These are phyloP conservation scores for Hydrocynus forskahlii DNA, from an alignment of 2,797 vertebrate genomes.

Conservation along the genomic window DNA sequence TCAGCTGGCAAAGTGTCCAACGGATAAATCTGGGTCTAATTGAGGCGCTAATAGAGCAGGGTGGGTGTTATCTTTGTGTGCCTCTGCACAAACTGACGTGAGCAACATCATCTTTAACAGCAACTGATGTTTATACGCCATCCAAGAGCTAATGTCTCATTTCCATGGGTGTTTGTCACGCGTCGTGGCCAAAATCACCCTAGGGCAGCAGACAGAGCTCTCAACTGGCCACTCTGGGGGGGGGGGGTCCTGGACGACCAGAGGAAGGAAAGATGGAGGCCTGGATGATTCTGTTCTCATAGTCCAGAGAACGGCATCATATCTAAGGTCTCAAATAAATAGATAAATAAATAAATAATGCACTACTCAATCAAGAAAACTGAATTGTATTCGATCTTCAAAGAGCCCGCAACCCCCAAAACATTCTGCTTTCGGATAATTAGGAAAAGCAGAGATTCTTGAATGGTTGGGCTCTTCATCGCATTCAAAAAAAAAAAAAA, in stretches of 20 bases:
- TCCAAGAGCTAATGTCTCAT: conserved; percentile 69
- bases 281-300: too few relatives aligned
- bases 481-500: too few relatives aligned
- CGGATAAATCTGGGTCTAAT: conserved; percentile 35
- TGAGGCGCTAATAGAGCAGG: conserved; percentile 33
- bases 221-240: not conserved
- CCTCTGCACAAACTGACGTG: conserved; percentile 49
- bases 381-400: conserved; percentile 68
- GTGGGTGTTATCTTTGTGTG: conserved; percentile 43
- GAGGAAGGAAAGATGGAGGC: too few relatives aligned
- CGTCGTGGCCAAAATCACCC: conserved; percentile 58
- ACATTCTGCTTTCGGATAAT: conserved; percentile 37
- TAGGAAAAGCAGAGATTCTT: conserved; percentile 35
- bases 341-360: not conserved
- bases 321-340: conserved; percentile 14
- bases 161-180: conserved; percentile 67
- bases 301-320: not conserved
- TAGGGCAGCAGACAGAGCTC: conserved; percentile 38
- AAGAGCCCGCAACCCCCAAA: conserved; percentile 54
- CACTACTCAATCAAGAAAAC: conserved; percentile 43
- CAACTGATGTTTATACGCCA: conserved; percentile 75
- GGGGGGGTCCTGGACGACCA: too few relatives aligned
- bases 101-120: conserved; percentile 74
- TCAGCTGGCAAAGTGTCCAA: conserved; percentile 42
- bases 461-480: not conserved